These are phyloP conservation scores for Urophycis tenuis DNA, from an alignment of 2,797 vertebrate genomes.

Conservation along the genomic window DNA sequence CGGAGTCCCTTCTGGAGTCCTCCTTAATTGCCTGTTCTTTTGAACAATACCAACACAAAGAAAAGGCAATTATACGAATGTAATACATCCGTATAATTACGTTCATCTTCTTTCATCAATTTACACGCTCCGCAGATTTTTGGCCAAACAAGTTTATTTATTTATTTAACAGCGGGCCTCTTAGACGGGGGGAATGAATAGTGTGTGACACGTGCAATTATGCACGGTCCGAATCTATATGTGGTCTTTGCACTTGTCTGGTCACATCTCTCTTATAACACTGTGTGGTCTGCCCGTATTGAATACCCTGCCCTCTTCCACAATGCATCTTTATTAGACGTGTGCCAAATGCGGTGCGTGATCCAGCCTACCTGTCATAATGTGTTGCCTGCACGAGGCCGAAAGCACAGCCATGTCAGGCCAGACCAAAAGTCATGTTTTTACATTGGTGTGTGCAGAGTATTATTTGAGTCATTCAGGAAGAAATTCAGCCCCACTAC, in stretches of 20 bases:
- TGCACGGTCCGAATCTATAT: not conserved
- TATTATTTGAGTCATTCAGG: not conserved
- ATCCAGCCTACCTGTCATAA: not conserved
- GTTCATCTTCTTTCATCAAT: slow-evolving; percentile 44
- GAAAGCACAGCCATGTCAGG: not conserved
- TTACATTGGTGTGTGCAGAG: not conserved
- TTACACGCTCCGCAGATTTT: slow-evolving; percentile 53
- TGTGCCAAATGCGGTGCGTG: not conserved
- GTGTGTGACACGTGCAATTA: not conserved
- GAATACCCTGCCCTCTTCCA: not conserved
- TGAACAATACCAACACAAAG: slow-evolving; percentile 40
- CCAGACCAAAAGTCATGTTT: not conserved
- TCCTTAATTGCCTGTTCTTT: not conserved
- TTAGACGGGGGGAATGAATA: not conserved
- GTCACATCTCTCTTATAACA: not conserved
- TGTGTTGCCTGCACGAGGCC: not conserved
- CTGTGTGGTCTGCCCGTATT: not conserved
- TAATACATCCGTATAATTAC: slow-evolving; percentile 62
- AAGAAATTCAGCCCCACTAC: not conserved
- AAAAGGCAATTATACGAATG: slow-evolving; percentile 59
- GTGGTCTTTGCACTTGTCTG: not conserved
- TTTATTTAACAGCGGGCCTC: not conserved
- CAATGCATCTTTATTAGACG: not conserved
- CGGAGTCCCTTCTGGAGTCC: not conserved
- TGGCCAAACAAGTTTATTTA: slow-evolving; percentile 44